Conservation (phyloP, 2,888 invertebrate species). For the Melanostoma scalare region DNA sequence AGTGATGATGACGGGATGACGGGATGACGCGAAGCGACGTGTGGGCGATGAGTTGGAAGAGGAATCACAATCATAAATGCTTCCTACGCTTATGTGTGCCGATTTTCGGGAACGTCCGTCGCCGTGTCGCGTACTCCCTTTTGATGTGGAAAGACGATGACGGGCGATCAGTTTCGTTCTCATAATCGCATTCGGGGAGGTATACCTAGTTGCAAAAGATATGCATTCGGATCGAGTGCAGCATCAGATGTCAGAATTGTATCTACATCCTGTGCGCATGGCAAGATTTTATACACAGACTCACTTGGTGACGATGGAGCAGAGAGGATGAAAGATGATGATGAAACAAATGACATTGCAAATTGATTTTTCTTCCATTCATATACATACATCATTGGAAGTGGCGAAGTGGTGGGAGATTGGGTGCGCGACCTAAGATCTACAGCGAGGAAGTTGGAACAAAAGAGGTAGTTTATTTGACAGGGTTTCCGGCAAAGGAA, state of each 20-base stretch:
- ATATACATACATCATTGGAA: constrained; percentile 6
- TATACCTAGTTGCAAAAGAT: background rate
- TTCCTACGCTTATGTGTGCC: constrained; percentile 61
- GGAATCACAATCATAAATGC: constrained; percentile 58
- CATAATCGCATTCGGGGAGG: constrained; percentile 52
- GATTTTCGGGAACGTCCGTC: constrained; percentile 60
- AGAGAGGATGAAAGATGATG: constrained; percentile 27
- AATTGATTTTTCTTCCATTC: constrained; percentile 67
- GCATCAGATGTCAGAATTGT: constrained; percentile 59
- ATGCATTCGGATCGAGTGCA: constrained; percentile 40
- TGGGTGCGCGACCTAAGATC: constrained; percentile 21
- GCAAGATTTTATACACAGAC: constrained; percentile 8
- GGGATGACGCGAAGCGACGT: background rate
- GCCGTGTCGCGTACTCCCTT: constrained; percentile 33
- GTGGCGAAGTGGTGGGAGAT: constrained; percentile 2
- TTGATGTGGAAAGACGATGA: constrained; percentile 56
- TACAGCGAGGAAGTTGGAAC: constrained; percentile 51
- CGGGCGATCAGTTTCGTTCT: constrained; percentile 59
- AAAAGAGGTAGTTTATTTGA: constrained; percentile 46
- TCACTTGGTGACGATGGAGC: background rate
- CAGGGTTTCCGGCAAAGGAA: constrained; percentile 52
- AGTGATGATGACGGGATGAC: constrained; percentile 11
- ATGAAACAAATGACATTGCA: constrained; percentile 70
- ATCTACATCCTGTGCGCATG: constrained; percentile 53
- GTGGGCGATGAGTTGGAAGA: constrained; percentile 60